Percentiles rank a stretch among this genome's conserved stretches.
Conservation (phyloP, 1,140 invertebrate species). For the Tetragonula clypearis region DNA sequence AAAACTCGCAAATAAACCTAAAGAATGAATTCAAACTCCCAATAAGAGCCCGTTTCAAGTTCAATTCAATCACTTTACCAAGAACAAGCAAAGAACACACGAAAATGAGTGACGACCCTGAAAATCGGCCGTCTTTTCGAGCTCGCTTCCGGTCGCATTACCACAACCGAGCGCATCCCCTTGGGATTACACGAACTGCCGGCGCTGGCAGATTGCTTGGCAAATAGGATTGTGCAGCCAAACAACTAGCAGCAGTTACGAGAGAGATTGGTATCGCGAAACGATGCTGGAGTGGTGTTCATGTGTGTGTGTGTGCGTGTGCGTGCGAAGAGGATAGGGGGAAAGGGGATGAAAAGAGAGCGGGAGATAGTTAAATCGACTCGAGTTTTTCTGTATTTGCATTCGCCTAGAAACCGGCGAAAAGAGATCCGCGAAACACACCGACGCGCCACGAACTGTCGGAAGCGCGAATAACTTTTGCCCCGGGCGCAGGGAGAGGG, state of each 20-base stretch:
- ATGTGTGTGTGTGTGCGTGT: neutral
- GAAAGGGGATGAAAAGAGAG: no score
- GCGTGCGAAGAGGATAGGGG: neutral
- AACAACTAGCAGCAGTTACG: conserved; percentile 67
- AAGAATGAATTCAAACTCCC: neutral
- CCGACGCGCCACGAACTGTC: neutral
- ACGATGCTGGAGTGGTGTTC: conserved; percentile 43
- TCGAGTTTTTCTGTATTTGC: conserved; percentile 52
- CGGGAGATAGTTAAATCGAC: conserved; percentile 27
- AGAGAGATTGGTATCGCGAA: conserved; percentile 58
- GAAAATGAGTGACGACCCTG: conserved; percentile 54
- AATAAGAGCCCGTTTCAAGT: neutral
- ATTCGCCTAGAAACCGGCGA: conserved; percentile 22
- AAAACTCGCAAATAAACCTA: neutral
- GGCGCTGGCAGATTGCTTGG: conserved; percentile 67
- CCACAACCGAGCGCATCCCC: conserved; percentile 50
- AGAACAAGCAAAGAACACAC: neutral
- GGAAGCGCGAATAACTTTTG: conserved; percentile 37
- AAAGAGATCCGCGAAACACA: neutral
- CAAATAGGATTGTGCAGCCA: conserved; percentile 73
- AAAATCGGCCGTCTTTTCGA: conserved; percentile 60
- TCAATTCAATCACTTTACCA: neutral
- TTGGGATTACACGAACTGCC: conserved; percentile 63
- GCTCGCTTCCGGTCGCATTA: conserved; percentile 53
- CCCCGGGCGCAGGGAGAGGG: neutral